These are phyloP conservation scores for Erannis defoliaria DNA, from an alignment of 2,888 invertebrate genomes.

Conservation along the genomic window DNA sequence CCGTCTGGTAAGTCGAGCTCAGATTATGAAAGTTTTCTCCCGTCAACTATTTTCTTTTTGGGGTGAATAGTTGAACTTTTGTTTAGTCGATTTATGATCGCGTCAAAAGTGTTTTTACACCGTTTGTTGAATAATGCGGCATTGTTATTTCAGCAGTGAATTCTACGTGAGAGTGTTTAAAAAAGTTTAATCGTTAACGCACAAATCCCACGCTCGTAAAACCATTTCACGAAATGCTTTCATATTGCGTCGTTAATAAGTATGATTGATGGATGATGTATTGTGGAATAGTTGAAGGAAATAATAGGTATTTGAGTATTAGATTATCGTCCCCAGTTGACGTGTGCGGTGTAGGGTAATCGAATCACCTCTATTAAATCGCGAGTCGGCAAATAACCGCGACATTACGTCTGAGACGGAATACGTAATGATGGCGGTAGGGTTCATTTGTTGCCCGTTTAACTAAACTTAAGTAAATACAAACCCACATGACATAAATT, in stretches of 20 bases:
- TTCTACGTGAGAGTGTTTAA: constrained; percentile 68
- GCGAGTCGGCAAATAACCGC: constrained; percentile 68
- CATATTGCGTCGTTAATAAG: constrained; percentile 61
- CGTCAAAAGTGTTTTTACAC: constrained; percentile 48
- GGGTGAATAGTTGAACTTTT: constrained; percentile 58
- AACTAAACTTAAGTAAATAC: constrained; percentile 41
- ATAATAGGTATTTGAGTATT: constrained; percentile 53
- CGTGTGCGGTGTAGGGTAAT: constrained; percentile 64
- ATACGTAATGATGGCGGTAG: constrained; percentile 65
- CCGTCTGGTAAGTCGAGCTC: constrained; percentile 80
- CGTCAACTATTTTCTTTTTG: constrained; percentile 62
- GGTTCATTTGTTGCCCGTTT: constrained; percentile 59
- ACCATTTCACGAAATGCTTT: constrained; percentile 87
- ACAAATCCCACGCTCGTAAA: constrained; percentile 86
- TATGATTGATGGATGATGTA: constrained; percentile 52
- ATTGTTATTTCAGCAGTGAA: constrained; percentile 79
- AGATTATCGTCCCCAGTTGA: constrained; percentile 60
- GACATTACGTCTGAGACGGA: constrained; percentile 64
- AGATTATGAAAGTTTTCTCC: constrained; percentile 48
- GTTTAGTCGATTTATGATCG: constrained; percentile 47
- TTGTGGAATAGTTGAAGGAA: constrained; percentile 48
- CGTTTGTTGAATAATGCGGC: constrained; percentile 54
- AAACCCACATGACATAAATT: constrained; percentile 6
- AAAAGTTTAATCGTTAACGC: constrained; percentile 71
- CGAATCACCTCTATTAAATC: constrained; percentile 64